A percentile compares a stretch with the other conserved stretches of the same genome.
phyloP scores from a whole-genome alignment of 2,113 vertebrate genomes.

The Pangasianodon gigas region DNA sequence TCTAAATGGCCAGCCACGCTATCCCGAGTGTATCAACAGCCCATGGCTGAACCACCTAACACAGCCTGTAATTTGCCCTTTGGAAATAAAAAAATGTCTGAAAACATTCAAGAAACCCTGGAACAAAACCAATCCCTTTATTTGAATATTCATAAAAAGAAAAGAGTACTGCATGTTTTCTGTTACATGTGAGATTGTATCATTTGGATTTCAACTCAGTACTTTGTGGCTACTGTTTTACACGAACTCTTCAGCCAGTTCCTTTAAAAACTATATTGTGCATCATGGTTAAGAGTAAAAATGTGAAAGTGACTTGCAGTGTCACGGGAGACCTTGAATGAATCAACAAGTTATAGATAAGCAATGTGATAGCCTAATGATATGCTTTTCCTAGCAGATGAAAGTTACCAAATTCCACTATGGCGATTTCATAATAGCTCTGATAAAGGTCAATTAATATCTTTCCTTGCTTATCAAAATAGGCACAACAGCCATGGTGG shows the following conservation, averaged over 20 bases:
- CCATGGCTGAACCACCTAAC: not conserved
- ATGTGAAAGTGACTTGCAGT: not conserved
- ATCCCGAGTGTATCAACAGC: too few species aligned
- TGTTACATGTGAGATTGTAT: not conserved
- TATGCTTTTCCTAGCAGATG: not conserved
- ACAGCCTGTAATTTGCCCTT: not conserved
- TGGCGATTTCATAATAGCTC: slow-evolving; percentile 2
- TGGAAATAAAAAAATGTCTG: not conserved
- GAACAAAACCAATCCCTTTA: not conserved
- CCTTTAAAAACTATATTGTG: not conserved
- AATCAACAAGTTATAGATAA: slow-evolving; percentile 30
- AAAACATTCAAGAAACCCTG: not conserved
- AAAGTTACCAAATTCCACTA: not conserved
- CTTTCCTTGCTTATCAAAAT: slow-evolving; percentile 36
- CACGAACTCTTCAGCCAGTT: not conserved
- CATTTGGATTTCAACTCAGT: too few species aligned
- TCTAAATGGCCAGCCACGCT: not conserved
- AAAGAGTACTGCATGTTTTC: not conserved
- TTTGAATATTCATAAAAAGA: not conserved
- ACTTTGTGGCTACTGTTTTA: not conserved
- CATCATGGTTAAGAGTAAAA: not conserved
- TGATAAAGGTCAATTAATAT: slow-evolving; percentile 44
- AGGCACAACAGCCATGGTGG: not conserved
- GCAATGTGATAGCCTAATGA: not conserved
- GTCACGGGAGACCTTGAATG: slow-evolving; percentile 9